Evolutionary conservation across 2,113 vertebrate species (phyloP).

Genomic region (human (Homo sapiens)): GRCh38 chr17:50557001-50557500

Average conservation of each 20-base stretch:
- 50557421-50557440: background rate
- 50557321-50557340: background rate
- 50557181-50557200: background rate
- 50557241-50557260: background rate
- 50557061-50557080: background rate
- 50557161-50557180: background rate
- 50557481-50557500: background rate
- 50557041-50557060: background rate
- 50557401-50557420: background rate
- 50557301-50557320: background rate
- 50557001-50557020: constrained; percentile 57
- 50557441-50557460: background rate
- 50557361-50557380: background rate
- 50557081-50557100: constrained; percentile 70
- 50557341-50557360: background rate
- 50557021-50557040: background rate
- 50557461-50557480: constrained; percentile 22
- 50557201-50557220: background rate
- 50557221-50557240: background rate
- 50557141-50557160: background rate
- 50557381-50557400: background rate
- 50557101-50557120: constrained; percentile 32
- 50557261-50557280: background rate
- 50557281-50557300: background rate
- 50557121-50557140: background rate